These are phyloP conservation scores for Ameiurus melas DNA, from an alignment of 2,113 vertebrate genomes.

Conservation along the genomic window DNA sequence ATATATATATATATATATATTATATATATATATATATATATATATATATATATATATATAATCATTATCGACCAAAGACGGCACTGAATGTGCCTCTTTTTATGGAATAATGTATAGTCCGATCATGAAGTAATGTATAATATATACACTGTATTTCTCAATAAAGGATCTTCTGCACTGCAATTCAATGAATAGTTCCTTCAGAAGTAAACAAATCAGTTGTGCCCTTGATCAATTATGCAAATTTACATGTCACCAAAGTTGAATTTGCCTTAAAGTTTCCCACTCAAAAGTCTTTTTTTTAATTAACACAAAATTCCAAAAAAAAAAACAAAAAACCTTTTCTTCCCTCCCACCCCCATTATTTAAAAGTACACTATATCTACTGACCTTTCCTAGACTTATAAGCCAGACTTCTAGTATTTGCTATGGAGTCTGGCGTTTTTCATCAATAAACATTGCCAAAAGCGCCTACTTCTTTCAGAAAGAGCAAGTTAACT, in stretches of 20 bases:
- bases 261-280: neutral
- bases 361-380: no score
- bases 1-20: no score
- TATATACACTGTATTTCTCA: neutral
- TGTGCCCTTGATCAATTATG: neutral
- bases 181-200: neutral
- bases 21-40: no score
- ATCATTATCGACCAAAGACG: no score
- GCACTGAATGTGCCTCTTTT: neutral
- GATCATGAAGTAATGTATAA: neutral
- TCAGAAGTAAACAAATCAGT: neutral
- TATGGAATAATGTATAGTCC: neutral
- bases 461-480: neutral
- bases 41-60: no score
- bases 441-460: neutral
- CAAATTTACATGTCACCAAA: no score
- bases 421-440: neutral
- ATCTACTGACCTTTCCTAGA: conserved; percentile 12
- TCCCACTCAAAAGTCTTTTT: neutral
- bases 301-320: no score
- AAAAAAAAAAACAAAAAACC: no score
- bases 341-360: no score
- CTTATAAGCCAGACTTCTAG: neutral
- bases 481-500: neutral
- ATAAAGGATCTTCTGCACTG: neutral